Conservation (phyloP, 2,113 vertebrate species). For the Cardinalis cardinalis region DNA sequence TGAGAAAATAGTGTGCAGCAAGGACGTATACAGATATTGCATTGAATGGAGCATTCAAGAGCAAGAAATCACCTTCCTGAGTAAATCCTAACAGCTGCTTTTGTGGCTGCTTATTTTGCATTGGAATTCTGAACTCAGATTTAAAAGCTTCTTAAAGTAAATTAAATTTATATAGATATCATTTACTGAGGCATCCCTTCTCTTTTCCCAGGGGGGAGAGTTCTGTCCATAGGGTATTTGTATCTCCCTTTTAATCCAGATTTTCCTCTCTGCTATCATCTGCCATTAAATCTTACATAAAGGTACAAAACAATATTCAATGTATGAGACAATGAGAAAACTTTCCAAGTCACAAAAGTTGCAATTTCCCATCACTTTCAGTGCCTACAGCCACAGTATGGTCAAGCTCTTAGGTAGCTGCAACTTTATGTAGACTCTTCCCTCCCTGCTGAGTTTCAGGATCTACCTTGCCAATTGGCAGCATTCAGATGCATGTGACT, state of each 20-base stretch:
- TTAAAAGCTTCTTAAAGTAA: neutral
- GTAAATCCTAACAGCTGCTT: neutral
- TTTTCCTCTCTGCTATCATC: neutral
- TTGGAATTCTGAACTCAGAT: neutral
- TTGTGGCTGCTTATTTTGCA: neutral
- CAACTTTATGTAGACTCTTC: neutral
- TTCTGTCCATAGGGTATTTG: neutral
- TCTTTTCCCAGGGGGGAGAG: neutral
- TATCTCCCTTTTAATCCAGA: neutral
- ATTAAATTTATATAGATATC: neutral
- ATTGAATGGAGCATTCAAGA: neutral
- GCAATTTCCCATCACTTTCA: neutral
- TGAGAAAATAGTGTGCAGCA: neutral
- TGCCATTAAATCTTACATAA: neutral
- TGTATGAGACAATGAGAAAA: neutral
- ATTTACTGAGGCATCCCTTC: neutral
- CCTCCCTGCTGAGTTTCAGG: rapidly evolving
- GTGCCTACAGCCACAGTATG: neutral
- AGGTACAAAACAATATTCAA: neutral
- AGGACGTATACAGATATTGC: neutral
- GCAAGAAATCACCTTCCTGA: neutral
- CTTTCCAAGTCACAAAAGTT: neutral
- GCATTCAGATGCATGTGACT: neutral
- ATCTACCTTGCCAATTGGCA: neutral
- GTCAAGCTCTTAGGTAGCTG: neutral